Evolutionary conservation across 2,113 vertebrate species (phyloP), one percentile per base, ranked within the genome.

Genomic region (Heloderma charlesbogerti): DNA sequence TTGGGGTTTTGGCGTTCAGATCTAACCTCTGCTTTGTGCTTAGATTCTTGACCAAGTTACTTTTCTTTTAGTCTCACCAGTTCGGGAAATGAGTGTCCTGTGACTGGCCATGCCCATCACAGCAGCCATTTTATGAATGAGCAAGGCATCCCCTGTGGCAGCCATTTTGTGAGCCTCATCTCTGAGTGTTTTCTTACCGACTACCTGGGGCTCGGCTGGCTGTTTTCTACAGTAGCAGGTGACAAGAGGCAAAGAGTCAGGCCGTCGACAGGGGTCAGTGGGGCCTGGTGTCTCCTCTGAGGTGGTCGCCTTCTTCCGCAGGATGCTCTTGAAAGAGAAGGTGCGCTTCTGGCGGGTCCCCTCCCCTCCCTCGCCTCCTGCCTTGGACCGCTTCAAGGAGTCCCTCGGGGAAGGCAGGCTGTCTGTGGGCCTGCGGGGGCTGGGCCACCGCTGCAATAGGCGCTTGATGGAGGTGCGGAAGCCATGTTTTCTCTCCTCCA

Each of bases 211-310:
- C 4, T 93, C 89, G 31, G 82, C 71, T 8, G 29, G 60, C 13
- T 22, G 22, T 16, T 72, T 25, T 3, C 92, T 87, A 31, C 69
- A 91, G 90, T 96, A 96, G 89, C 95, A 96, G 75, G 93, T 91
- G 1, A 1, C 92, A 31, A 97, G 69, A 8, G 96, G 96, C 80
- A 97, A 86, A n/a, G 92, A 94, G 71, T 87, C 89, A n/a, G 97
- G 97, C 74, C 96, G 90, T 6, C 25, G 20, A 6, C 82, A n/a
- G 3, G 22, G 27, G 31, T 10, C 48, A 29, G 15, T 2, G 0
- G 27, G 15, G 37, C 34, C 2, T 0, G 22, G 15, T 31, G 3
- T n/a, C 74, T 72, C 91, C 40, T 15, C 81, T 3, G 45, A 78
- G 22, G 37, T 1, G 2, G 66, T 1, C 1, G 75, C 83, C 45